phyloP scores from a whole-genome alignment of 2,888 invertebrate species.

The Epsilonema sp. region DNA sequence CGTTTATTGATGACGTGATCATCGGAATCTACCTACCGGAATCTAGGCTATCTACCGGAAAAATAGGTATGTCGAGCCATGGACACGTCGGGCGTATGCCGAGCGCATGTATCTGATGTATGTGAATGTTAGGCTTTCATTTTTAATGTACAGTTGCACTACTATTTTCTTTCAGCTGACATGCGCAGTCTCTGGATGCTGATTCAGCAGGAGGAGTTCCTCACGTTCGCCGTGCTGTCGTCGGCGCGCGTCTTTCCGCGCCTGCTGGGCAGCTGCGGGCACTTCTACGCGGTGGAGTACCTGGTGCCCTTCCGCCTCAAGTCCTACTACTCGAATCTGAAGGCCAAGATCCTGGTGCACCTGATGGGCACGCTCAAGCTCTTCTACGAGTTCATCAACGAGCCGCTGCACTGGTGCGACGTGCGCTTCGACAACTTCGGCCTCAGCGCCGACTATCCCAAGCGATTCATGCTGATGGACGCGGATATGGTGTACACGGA shows the following conservation, averaged over 20 bases:
- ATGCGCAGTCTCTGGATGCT: constrained; percentile 22
- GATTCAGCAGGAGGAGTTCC: constrained; percentile 22
- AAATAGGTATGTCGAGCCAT: too few relatives aligned
- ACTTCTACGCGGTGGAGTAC: constrained; percentile 32
- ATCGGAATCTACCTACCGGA: too few relatives aligned
- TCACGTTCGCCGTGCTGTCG: constrained; percentile 20
- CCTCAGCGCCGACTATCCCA: constrained; percentile 12
- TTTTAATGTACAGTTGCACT: too few relatives aligned
- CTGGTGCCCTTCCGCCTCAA: constrained; percentile 26
- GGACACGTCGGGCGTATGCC: too few relatives aligned
- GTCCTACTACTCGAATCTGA: constrained; percentile 25
- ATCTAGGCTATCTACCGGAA: too few relatives aligned
- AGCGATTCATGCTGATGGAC: constrained; percentile 23
- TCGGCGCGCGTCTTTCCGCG: constrained; percentile 24
- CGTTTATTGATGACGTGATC: too few relatives aligned
- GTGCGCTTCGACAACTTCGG: constrained; percentile 33
- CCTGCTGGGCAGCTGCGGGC: constrained; percentile 32
- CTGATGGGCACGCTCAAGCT: constrained; percentile 30
- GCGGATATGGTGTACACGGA: constrained; percentile 26
- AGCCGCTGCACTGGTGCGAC: constrained; percentile 35
- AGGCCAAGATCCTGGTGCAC: constrained; percentile 28
- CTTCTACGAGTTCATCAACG: constrained; percentile 28
- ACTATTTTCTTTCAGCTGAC: too few relatives aligned
- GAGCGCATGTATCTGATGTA: too few relatives aligned
- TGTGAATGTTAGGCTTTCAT: too few relatives aligned